Percentiles rank a stretch among this genome's conserved stretches.
phyloP scores from a whole-genome alignment of 2,888 invertebrate species.

The Temnothorax rugatulus region DNA sequence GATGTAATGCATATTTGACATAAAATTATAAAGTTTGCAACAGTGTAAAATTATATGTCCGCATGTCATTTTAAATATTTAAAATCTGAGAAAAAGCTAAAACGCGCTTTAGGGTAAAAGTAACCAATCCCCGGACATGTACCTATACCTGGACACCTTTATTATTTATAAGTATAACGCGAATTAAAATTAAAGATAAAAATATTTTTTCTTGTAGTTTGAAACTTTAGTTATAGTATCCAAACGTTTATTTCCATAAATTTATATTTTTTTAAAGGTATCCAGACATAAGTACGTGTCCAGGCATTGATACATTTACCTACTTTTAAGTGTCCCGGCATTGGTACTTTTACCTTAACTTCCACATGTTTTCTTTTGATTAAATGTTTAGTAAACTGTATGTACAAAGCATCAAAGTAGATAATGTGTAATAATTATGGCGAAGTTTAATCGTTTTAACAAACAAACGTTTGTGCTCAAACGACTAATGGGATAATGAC shows the following conservation, averaged over 20 bases:
- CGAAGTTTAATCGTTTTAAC: conserved; percentile 13
- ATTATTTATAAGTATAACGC: no score
- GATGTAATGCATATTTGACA: background rate
- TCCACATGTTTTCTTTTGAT: background rate
- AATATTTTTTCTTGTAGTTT: no score
- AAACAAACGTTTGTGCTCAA: background rate
- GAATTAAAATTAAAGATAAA: no score
- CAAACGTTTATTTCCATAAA: no score
- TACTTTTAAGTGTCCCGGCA: no score
- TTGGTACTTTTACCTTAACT: no score
- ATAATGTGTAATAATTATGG: background rate
- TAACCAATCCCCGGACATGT: no score
- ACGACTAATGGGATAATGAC: background rate
- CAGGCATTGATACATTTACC: no score
- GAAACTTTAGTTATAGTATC: no score
- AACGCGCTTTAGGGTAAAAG: background rate
- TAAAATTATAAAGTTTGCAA: background rate
- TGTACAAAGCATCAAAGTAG: background rate
- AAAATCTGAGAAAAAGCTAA: background rate
- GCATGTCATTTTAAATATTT: background rate
- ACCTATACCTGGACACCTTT: no score
- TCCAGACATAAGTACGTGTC: no score
- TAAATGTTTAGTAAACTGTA: conserved; percentile 21
- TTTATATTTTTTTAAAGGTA: no score
- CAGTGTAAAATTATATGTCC: background rate